Percentiles rank a stretch among this genome's conserved stretches.
Conservation (phyloP, 2,797 vertebrate genomes). For the Bradypodion pumilum region DNA sequence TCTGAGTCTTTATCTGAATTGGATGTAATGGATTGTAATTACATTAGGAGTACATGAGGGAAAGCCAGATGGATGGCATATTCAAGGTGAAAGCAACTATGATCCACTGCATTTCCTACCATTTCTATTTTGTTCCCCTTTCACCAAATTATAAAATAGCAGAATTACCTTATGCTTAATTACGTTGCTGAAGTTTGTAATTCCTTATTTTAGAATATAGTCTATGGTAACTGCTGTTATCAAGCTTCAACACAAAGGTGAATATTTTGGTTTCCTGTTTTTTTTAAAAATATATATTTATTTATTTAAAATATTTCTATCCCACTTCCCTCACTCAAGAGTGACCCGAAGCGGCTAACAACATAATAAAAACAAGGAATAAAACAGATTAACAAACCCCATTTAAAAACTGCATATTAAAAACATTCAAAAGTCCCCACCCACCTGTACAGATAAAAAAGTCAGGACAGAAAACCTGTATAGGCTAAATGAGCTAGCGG, state of each 20-base stretch:
- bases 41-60: neutral
- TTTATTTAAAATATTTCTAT: too few species aligned
- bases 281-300: too few species aligned
- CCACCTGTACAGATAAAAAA: too few species aligned
- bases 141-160: neutral
- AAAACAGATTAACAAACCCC: too few species aligned
- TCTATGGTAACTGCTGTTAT: neutral
- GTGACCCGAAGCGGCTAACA: too few species aligned
- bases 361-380: too few species aligned
- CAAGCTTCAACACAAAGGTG: neutral
- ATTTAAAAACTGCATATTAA: too few species aligned
- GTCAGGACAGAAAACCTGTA: too few species aligned
- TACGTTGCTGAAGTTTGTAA: neutral
- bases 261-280: neutral
- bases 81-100: neutral
- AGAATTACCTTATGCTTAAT: neutral
- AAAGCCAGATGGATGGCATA: slow-evolving; percentile 1
- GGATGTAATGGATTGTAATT: slow-evolving; percentile 20
- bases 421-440: too few species aligned
- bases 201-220: neutral
- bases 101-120: neutral
- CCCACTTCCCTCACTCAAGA: too few species aligned
- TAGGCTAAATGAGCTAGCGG: too few species aligned
- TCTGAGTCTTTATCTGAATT: slow-evolving; percentile 1
- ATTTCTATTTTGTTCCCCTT: neutral